These are phyloP conservation scores for Thermophis baileyi DNA, from an alignment of 2,113 vertebrate genomes.

Conservation along the genomic window DNA sequence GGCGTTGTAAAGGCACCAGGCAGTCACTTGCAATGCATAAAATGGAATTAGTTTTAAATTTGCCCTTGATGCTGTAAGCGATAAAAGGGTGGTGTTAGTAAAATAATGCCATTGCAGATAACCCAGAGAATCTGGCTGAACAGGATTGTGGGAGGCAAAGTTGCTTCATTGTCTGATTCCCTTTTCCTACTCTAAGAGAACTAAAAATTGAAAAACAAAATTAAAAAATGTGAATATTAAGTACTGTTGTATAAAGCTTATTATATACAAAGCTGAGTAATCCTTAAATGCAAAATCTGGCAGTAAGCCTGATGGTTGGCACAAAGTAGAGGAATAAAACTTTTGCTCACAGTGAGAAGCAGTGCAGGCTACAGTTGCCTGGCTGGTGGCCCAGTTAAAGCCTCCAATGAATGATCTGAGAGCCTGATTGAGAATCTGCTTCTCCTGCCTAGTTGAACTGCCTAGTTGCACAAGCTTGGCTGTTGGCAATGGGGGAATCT, in stretches of 20 bases:
- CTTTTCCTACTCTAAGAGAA: not conserved
- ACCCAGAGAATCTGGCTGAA: not conserved
- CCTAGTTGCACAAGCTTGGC: not conserved
- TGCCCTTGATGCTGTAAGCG: not conserved
- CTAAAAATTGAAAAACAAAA: not conserved
- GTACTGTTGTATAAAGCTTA: not conserved
- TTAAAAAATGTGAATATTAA: not conserved
- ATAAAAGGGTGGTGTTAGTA: not conserved
- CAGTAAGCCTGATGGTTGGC: not conserved
- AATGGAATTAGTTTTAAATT: not conserved
- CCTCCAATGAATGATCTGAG: not conserved
- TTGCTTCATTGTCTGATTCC: not conserved
- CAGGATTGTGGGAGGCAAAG: not conserved
- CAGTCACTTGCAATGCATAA: not conserved
- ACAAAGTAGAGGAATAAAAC: not conserved
- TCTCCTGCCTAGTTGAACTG: not conserved
- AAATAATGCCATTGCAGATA: not conserved
- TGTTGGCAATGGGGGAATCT: not conserved
- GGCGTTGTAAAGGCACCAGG: not conserved
- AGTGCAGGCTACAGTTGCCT: not conserved
- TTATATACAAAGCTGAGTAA: not conserved
- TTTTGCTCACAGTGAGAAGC: not conserved
- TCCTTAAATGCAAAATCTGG: not conserved
- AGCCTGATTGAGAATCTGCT: not conserved
- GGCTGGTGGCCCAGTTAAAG: not conserved